phyloP scores from a whole-genome alignment of 1,140 invertebrate genomes.

The Stegodyphus dumicola region DNA sequence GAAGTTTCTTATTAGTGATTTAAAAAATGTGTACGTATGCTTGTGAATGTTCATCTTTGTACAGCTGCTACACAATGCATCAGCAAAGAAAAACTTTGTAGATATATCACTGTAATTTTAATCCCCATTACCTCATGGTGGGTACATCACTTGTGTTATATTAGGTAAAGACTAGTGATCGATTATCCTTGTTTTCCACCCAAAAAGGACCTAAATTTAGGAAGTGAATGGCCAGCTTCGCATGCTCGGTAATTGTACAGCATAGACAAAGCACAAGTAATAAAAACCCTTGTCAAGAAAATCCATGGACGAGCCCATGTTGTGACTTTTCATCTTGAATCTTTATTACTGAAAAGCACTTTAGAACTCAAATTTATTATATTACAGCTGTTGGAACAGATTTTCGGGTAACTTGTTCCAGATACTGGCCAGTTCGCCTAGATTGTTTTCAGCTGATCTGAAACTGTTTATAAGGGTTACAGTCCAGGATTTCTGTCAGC shows the following conservation, averaged over 20 bases:
- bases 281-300: conserved; percentile 13
- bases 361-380: conserved; percentile 45
- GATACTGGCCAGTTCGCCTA: conserved; percentile 38
- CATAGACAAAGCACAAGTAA: conserved; percentile 53
- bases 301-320: conserved; percentile 39
- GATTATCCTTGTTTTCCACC: conserved; percentile 42
- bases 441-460: conserved; percentile 52
- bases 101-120: conserved; percentile 60
- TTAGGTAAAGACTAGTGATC: conserved; percentile 28
- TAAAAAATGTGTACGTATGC: conserved; percentile 18
- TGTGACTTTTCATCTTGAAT: conserved; percentile 55
- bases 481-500: conserved; percentile 57
- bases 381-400: conserved; percentile 23
- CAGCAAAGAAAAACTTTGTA: conserved; percentile 46
- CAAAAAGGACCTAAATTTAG: conserved; percentile 37
- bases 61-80: conserved; percentile 49
- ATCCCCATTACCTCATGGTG: conserved; percentile 56
- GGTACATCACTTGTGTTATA: conserved; percentile 53
- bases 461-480: conserved; percentile 35
- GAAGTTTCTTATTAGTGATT: conserved; percentile 9
- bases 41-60: conserved; percentile 52
- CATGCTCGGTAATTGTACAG: conserved; percentile 45
- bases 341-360: conserved; percentile 57
- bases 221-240: conserved; percentile 45
- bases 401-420: background rate